Conservation (phyloP, 2,113 vertebrate species). For the Zeus faber region DNA sequence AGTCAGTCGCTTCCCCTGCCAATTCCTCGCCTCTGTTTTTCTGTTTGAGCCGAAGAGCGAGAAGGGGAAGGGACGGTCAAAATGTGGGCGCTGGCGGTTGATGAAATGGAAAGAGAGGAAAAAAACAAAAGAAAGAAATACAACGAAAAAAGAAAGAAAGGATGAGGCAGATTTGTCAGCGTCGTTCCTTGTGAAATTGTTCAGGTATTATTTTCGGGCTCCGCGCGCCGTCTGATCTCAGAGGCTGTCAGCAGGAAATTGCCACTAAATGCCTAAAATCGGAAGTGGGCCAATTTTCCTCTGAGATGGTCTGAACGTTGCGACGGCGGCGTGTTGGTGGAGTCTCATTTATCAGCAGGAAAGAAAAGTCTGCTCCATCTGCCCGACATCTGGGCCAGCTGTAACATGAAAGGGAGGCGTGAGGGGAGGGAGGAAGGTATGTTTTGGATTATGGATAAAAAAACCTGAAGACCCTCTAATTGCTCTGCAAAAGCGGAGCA, state of each 20-base stretch:
- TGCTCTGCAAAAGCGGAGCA: conserved; percentile 7
- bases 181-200: neutral
- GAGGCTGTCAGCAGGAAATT: conserved; percentile 23
- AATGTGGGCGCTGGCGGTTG: conserved; percentile 26
- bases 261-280: conserved; percentile 25
- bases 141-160: neutral
- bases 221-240: conserved; percentile 11
- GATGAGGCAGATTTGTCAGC: neutral
- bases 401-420: conserved; percentile 56
- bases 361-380: conserved; percentile 65
- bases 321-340: conserved; percentile 35
- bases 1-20: conserved; percentile 52
- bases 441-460: conserved; percentile 36
- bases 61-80: conserved; percentile 23
- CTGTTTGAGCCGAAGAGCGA: conserved; percentile 24
- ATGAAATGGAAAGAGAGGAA: conserved; percentile 16
- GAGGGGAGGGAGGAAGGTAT: conserved; percentile 30
- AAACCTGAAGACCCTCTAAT: conserved; percentile 27
- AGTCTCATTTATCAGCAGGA: conserved; percentile 48
- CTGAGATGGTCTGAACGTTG: conserved; percentile 5
- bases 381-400: conserved; percentile 68
- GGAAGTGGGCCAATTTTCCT: conserved; percentile 42
- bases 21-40: conserved; percentile 54
- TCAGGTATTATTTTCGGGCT: conserved; percentile 5
- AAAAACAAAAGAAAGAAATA: conserved; percentile 11